Conservation (phyloP, 1,140 invertebrate species). For the Holotrichia oblita region DNA sequence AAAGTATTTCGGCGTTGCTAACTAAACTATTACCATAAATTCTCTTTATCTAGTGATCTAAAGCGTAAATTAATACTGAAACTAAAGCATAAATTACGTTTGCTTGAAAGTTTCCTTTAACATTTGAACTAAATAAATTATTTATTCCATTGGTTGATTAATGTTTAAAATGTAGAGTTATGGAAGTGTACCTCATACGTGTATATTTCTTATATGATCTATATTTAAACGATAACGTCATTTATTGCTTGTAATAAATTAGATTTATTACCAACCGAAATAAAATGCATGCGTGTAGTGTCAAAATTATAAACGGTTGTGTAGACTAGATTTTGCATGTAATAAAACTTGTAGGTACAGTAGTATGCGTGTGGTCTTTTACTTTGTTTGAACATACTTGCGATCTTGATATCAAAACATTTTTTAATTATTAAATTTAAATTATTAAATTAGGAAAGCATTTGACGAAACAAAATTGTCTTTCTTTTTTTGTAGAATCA, state of each 20-base stretch:
- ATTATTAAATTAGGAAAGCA: no score
- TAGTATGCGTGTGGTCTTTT: neutral
- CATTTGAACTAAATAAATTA: neutral
- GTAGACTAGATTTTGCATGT: neutral
- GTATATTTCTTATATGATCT: neutral
- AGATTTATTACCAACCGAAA: neutral
- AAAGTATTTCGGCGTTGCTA: no score
- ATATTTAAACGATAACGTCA: slow-evolving; percentile 1
- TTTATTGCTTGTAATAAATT: slow-evolving; percentile 14
- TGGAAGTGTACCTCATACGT: no score
- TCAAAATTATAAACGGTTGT: neutral
- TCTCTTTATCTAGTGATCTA: neutral
- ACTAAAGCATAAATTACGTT: neutral
- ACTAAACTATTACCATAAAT: neutral
- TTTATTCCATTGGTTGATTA: neutral
- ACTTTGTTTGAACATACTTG: neutral
- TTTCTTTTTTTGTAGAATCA: no score
- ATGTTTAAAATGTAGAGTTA: no score
- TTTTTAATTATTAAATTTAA: no score
- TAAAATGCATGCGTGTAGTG: neutral
- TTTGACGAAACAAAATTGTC: no score
- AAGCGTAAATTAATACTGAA: neutral
- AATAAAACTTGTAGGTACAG: neutral
- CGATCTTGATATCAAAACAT: neutral
- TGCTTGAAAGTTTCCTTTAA: neutral